Evolutionary conservation across 92 coral and sea anemone species (phyloP).

Genomic region (Parazoanthus atlanticus): DNA sequence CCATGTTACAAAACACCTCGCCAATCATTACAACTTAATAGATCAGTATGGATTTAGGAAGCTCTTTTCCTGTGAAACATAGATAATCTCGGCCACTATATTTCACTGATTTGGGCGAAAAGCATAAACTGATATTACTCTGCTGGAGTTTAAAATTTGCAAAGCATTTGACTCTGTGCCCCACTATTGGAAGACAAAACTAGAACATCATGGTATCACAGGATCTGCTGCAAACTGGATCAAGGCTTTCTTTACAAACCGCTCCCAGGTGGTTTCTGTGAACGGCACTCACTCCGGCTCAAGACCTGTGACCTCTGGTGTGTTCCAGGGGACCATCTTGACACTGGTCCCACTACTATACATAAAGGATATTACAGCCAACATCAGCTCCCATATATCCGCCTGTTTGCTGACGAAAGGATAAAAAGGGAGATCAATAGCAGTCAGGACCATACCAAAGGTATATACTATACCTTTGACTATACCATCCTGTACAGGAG

Average conservation of each 20-base stretch:
- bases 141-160: conserved; percentile 6
- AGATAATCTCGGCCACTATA: conserved; percentile 8
- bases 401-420: conserved; percentile 17
- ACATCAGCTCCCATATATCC: not conserved
- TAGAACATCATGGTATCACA: not conserved
- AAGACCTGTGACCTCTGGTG: conserved; percentile 14
- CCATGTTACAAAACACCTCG: not conserved
- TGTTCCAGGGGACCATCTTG: conserved; percentile 6
- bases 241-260: conserved; percentile 12
- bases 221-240: not conserved
- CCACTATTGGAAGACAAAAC: not conserved
- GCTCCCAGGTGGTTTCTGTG: conserved; percentile 11
- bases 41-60: conserved; percentile 20
- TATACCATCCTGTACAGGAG: not conserved
- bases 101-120: conserved; percentile 9
- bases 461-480: too few relatives aligned
- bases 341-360: conserved; percentile 10
- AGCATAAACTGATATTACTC: not conserved
- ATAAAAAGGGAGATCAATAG: not conserved
- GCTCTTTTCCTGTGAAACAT: conserved; percentile 10
- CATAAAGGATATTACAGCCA: not conserved
- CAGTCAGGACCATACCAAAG: not conserved
- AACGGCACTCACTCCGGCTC: not conserved
- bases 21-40: not conserved
- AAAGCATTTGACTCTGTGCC: conserved; percentile 6